Conservation (phyloP, 2,113 vertebrate species). For the Cynopterus brachyotis region DNA sequence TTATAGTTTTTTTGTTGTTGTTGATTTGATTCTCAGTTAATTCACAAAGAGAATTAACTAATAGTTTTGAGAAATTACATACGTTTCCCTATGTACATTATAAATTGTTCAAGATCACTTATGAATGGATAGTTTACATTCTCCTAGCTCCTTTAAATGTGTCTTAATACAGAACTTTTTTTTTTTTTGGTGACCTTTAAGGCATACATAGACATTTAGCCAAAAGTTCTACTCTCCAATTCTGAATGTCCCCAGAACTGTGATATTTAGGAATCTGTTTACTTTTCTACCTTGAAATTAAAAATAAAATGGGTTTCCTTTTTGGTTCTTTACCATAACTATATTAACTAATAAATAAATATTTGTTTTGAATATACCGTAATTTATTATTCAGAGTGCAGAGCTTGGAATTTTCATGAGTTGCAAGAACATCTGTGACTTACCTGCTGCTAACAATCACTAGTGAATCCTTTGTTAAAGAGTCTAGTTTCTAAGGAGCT, state of each 20-base stretch:
- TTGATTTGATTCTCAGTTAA: not conserved
- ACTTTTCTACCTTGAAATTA: slow-evolving; percentile 57
- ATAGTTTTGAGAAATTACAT: not conserved
- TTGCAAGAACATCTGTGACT: not conserved
- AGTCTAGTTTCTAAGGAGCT: slow-evolving; percentile 58
- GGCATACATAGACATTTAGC: slow-evolving; percentile 45
- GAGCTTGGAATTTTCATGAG: slow-evolving; percentile 70
- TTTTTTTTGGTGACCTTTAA: not conserved
- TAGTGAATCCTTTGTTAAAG: slow-evolving; percentile 27
- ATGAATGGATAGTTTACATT: slow-evolving; percentile 5
- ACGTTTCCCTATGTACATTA: not conserved
- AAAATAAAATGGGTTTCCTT: slow-evolving; percentile 69
- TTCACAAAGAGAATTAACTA: not conserved
- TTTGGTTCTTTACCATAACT: slow-evolving; percentile 45
- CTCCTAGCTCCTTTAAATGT: slow-evolving; percentile 39
- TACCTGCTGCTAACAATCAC: slow-evolving; percentile 60
- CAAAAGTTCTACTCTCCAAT: not conserved
- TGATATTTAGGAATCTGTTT: slow-evolving; percentile 42
- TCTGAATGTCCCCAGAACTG: slow-evolving; percentile 43
- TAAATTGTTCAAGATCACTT: slow-evolving; percentile 57
- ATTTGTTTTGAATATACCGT: slow-evolving; percentile 60
- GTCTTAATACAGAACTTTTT: not conserved
- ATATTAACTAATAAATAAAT: slow-evolving; percentile 58
- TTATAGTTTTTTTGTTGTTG: not conserved
- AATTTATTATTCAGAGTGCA: slow-evolving; percentile 67